These are phyloP conservation scores for Rhinichthys klamathensis DNA, from an alignment of 2,113 vertebrate genomes.

Conservation along the genomic window DNA sequence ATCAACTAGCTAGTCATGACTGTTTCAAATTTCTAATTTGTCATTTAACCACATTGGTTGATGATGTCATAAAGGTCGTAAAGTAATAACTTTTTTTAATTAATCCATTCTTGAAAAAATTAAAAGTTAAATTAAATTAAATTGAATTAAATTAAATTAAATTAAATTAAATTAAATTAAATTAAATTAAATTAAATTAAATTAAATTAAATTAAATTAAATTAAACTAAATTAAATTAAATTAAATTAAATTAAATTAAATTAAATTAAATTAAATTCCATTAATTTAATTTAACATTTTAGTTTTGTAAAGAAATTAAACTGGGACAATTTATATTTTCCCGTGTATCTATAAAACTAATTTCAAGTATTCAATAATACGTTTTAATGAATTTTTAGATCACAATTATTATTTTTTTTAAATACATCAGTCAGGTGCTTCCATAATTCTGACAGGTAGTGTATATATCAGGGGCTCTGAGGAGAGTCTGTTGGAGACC, in stretches of 20 bases:
- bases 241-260: background rate
- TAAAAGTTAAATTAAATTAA: background rate
- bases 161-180: background rate
- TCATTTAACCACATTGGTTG: too few relatives aligned
- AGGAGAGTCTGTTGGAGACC: constrained; percentile 13
- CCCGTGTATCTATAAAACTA: background rate
- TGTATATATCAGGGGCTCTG: background rate
- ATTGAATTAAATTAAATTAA: background rate
- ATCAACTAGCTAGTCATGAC: too few relatives aligned
- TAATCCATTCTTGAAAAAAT: background rate
- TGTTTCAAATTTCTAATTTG: too few relatives aligned
- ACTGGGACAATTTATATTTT: too few relatives aligned
- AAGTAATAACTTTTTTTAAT: too few relatives aligned
- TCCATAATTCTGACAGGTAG: background rate
- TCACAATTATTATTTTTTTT: too few relatives aligned
- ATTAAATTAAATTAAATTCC: too few relatives aligned
- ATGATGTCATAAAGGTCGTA: too few relatives aligned
- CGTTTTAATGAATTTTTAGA: rapidly evolving
- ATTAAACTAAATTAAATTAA: background rate
- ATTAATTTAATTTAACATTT: background rate
- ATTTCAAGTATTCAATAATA: background rate
- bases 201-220: background rate
- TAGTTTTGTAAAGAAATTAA: background rate
- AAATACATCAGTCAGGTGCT: background rate
- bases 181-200: background rate